Conservation (phyloP, 1,140 invertebrate species). For the Pseudomyrmex dendroicus region DNA sequence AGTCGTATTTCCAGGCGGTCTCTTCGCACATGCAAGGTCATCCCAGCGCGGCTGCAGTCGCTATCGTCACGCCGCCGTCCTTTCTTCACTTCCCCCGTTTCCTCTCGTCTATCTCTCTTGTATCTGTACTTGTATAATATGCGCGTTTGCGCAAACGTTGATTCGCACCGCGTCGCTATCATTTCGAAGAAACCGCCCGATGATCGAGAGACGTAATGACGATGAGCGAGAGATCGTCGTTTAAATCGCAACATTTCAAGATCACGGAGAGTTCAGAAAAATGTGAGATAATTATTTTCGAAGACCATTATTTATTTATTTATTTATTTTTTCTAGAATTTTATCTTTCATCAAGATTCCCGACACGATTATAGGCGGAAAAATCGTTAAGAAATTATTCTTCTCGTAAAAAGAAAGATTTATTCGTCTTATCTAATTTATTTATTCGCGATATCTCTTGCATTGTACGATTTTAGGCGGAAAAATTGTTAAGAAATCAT, state of each 20-base stretch:
- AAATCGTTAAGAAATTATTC: too few species aligned
- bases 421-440: too few species aligned
- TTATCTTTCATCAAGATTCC: too few species aligned
- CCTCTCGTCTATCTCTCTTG: not conserved
- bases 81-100: conserved; percentile 28
- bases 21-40: conserved; percentile 82
- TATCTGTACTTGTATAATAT: conserved; percentile 23
- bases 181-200: conserved; percentile 26
- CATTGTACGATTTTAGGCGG: too few species aligned
- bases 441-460: too few species aligned
- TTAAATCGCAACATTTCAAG: not conserved
- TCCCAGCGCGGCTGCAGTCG: conserved; percentile 78
- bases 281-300: too few species aligned
- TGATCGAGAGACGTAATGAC: not conserved
- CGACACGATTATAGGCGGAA: too few species aligned
- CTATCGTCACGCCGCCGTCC: conserved; percentile 77
- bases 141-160: conserved; percentile 44
- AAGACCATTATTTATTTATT: too few species aligned
- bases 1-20: conserved; percentile 54
- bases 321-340: too few species aligned
- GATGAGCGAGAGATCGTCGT: not conserved
- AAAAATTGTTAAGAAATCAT: too few species aligned
- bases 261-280: not conserved
- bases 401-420: too few species aligned
- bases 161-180: conserved; percentile 37